Percentiles rank a stretch among this genome's conserved stretches.
Evolutionary conservation across 2,888 invertebrate genomes (phyloP).

Genomic region (Synergus umbraculus): DNA sequence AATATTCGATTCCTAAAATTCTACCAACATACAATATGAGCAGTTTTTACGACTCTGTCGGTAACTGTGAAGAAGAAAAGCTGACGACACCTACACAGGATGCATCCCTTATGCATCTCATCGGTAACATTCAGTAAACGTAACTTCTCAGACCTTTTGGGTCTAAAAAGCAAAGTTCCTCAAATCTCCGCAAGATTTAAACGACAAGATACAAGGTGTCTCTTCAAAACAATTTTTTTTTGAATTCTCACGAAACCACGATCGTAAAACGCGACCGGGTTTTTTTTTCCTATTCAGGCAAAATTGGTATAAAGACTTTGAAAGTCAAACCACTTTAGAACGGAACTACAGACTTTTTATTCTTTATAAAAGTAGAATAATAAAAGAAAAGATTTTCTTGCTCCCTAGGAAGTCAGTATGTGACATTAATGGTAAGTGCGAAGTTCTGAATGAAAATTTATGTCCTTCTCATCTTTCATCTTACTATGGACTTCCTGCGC

Average conservation of each 20-base stretch:
- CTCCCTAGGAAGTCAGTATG: background rate
- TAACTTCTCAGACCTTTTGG: conserved; percentile 9
- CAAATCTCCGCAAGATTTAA: background rate
- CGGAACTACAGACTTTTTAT: conserved; percentile 33
- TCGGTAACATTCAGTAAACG: conserved; percentile 21
- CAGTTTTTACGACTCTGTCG: conserved; percentile 24
- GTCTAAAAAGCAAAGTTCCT: background rate
- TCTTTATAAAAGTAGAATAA: conserved; percentile 3
- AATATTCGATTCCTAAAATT: background rate
- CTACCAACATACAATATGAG: background rate
- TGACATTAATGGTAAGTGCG: conserved; percentile 7
- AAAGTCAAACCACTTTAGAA: conserved; percentile 32
- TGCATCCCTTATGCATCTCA: conserved; percentile 17
- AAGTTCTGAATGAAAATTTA: conserved; percentile 18
- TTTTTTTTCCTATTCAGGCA: conserved; percentile 27
- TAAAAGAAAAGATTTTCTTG: conserved; percentile 34
- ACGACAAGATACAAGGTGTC: conserved; percentile 6
- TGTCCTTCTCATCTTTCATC: conserved; percentile 5
- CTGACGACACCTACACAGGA: conserved; percentile 35
- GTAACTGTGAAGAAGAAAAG: conserved; percentile 14
- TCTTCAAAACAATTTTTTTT: conserved; percentile 31
- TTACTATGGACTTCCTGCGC: background rate
- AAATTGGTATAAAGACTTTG: conserved; percentile 24
- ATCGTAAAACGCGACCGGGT: conserved; percentile 36
- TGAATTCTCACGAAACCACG: conserved; percentile 29